phyloP scores from a whole-genome alignment of 2,113 vertebrate genomes.

The Trachemys scripta region DNA sequence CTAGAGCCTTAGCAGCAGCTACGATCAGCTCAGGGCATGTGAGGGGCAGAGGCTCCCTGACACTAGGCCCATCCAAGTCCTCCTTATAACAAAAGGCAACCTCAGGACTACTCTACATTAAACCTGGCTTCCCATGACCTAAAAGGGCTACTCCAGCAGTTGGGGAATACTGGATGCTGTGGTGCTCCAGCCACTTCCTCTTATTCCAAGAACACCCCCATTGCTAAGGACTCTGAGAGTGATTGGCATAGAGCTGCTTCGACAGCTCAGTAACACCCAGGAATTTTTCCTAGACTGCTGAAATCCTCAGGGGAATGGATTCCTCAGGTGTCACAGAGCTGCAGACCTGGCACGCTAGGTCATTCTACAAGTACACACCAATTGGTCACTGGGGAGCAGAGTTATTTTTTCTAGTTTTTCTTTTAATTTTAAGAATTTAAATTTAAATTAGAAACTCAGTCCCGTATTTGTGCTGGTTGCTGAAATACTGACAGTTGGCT shows the following conservation, averaged over 20 bases:
- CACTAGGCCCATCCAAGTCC: neutral
- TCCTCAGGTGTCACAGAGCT: neutral
- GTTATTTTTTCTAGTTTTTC: neutral
- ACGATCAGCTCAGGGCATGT: accelerated
- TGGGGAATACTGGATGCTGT: neutral
- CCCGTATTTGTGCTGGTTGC: neutral
- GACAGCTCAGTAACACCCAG: neutral
- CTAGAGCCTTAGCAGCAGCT: neutral
- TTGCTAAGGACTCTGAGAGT: neutral
- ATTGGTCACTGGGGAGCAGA: neutral
- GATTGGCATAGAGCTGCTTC: neutral
- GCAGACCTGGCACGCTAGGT: accelerated
- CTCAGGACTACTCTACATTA: neutral
- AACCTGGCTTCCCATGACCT: accelerated
- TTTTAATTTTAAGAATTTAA: neutral
- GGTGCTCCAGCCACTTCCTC: accelerated
- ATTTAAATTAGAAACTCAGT: neutral
- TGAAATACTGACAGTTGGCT: neutral
- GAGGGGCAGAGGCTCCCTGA: accelerated
- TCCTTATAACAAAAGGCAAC: accelerated
- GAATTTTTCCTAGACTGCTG: neutral
- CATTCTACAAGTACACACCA: neutral
- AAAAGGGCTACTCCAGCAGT: neutral
- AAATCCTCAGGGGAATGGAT: neutral
- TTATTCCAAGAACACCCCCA: accelerated